phyloP scores from a whole-genome alignment of 2,113 vertebrate genomes.

The Silurus glanis region DNA sequence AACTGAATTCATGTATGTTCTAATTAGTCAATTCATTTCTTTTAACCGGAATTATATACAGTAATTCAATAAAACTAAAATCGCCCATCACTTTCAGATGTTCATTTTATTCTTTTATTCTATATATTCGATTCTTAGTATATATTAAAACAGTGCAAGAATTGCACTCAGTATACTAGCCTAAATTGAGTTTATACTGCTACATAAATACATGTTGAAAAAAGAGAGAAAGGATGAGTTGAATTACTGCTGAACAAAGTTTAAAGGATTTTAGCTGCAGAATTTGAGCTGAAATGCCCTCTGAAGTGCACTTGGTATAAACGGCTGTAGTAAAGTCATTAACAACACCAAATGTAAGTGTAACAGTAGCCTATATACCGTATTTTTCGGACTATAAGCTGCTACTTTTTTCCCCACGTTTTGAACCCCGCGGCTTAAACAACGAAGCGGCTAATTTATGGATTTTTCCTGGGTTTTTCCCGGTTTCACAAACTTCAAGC shows the following conservation, averaged over 20 bases:
- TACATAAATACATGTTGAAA: background rate
- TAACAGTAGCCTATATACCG: slow-evolving; percentile 6
- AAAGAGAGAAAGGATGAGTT: background rate
- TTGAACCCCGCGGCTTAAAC: no score
- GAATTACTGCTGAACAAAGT: background rate
- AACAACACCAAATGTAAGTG: background rate
- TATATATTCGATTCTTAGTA: no score
- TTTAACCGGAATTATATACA: no score
- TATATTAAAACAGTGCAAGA: no score
- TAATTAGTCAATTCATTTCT: no score
- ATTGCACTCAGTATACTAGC: background rate
- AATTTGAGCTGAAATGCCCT: slow-evolving; percentile 2
- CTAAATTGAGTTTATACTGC: background rate
- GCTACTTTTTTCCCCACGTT: no score
- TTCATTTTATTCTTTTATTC: background rate
- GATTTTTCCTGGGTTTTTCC: no score
- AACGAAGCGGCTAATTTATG: no score
- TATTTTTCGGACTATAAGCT: no score
- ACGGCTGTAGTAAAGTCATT: slow-evolving; percentile 28
- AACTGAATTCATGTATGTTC: no score
- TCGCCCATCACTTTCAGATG: background rate
- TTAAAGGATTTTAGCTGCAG: background rate
- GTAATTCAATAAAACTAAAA: background rate
- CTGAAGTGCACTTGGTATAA: slow-evolving; percentile 11
- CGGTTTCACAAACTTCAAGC: no score